phyloP scores from a whole-genome alignment of 2,888 invertebrate genomes.

The Sarcophaga subvicina region DNA sequence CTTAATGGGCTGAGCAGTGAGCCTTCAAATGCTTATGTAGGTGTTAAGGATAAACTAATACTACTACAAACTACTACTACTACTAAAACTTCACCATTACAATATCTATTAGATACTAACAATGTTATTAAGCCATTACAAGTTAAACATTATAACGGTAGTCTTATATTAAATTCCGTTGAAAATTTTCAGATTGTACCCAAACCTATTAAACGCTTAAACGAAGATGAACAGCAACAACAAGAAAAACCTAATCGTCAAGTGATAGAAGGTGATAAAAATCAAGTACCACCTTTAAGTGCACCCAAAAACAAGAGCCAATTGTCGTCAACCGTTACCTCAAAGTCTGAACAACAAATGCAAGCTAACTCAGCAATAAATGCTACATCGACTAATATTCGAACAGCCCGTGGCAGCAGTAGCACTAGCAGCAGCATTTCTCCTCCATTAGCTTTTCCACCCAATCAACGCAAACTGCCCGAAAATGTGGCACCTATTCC shows the following conservation, averaged over 20 bases:
- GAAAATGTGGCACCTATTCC: conserved; percentile 81
- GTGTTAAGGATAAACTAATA: conserved; percentile 54
- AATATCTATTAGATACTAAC: conserved; percentile 65
- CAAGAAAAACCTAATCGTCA: conserved; percentile 53
- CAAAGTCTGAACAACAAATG: conserved; percentile 64
- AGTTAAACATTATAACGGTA: conserved; percentile 73
- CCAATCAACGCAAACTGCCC: conserved; percentile 77
- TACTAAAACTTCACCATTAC: conserved; percentile 50
- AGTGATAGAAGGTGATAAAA: conserved; percentile 70
- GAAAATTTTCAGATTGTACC: conserved; percentile 82
- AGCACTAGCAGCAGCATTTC: conserved; percentile 70
- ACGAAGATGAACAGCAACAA: conserved; percentile 52
- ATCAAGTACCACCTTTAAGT: conserved; percentile 76
- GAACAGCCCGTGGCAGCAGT: conserved; percentile 72
- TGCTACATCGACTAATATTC: conserved; percentile 59
- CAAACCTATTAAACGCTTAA: conserved; percentile 73
- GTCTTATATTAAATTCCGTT: conserved; percentile 81
- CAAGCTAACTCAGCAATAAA: conserved; percentile 49
- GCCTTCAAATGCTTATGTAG: conserved; percentile 53
- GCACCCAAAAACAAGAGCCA: conserved; percentile 74
- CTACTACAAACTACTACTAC: conserved; percentile 55
- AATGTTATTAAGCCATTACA: conserved; percentile 62
- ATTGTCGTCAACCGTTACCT: conserved; percentile 67
- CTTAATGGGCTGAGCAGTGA: conserved; percentile 48
- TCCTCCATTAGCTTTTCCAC: conserved; percentile 66